Conservation (phyloP, 2,113 vertebrate genomes). For the Australoheros scitulus region DNA sequence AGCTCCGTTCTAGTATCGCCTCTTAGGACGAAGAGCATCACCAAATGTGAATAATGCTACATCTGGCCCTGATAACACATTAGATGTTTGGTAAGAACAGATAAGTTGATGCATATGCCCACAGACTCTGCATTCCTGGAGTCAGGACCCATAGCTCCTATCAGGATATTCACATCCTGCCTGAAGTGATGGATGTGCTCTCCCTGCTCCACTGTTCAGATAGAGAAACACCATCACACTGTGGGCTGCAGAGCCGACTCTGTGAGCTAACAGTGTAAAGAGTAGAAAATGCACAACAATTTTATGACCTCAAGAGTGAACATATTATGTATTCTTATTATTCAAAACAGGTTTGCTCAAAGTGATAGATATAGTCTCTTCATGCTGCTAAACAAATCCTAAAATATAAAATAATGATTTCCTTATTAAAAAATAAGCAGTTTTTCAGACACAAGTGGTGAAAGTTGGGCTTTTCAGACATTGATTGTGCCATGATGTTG, state of each 20-base stretch:
- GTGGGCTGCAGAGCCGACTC: background rate
- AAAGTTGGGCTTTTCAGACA: no score
- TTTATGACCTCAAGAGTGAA: background rate
- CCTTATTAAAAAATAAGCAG: no score
- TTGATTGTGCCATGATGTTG: no score
- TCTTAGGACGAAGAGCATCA: background rate
- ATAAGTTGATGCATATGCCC: conserved; percentile 57
- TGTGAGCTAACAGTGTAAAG: background rate
- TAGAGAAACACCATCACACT: background rate
- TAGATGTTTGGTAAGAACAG: conserved; percentile 16
- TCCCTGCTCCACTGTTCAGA: background rate
- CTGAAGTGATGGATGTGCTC: conserved; percentile 44
- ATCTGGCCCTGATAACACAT: conserved; percentile 29
- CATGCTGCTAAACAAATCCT: no score
- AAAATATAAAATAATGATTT: no score
- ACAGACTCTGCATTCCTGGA: conserved; percentile 32
- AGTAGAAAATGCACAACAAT: background rate
- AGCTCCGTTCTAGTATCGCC: background rate
- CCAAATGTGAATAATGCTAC: conserved; percentile 17
- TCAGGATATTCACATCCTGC: conserved; percentile 39
- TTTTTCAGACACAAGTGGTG: no score
- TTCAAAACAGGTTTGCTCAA: no score
- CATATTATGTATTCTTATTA: background rate
- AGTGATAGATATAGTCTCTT: no score
- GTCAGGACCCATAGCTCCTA: conserved; percentile 39